Evolutionary conservation across 2,888 invertebrate species (phyloP), one percentile per base, ranked within the genome.

Genomic region (Strigamia crassipes): DNA sequence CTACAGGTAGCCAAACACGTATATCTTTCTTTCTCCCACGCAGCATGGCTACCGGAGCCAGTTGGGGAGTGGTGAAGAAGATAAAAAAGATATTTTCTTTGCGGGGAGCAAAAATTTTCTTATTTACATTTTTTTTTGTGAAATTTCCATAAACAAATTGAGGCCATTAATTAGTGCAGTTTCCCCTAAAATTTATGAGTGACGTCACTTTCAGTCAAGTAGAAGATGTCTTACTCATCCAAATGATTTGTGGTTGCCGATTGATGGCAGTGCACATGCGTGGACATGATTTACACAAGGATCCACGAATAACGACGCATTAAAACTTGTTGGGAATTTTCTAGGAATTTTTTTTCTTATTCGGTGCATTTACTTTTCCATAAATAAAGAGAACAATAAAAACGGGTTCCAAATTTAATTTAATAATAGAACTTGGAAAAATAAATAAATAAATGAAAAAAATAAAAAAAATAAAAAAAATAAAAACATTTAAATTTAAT

Each of bases 211-310:
- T 27, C 73, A 73, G 73, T 73, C 73, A 73, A 31, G 12, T 31
- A 73, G 73, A 73, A 73, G 73, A 73, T 73, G 73, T 73, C 73
- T 73, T 73, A 73, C 73, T 73, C 73, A 73, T 73, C 73, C 31
- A 31, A 73, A 31, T 73, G 73, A 73, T 73, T 73, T 73, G 73
- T 73, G 73, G 73, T 31, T 73, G 27, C 73, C 73, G 27, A 73
- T 73, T 73, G 73, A 23, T 31, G 73, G 73, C 73, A 73, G 73
- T 73, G 31, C 73, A n/a, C 73, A 73, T 73, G 73, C 73, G 73
- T 31, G 73, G 73, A 73, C 73, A 73, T 73, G 73, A 73, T 73
- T 73, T 73, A 73, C 73, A 73, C 73, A 73, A 12, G 73, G 73
- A 31, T 73, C 73, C 73, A 73, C 31, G 73, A 73, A 73, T 73